Percentiles rank a stretch among this genome's conserved stretches.
These are phyloP conservation scores for Caenorhabditis imperialis DNA, from an alignment of 2,888 invertebrate genomes.

Conservation along the genomic window DNA sequence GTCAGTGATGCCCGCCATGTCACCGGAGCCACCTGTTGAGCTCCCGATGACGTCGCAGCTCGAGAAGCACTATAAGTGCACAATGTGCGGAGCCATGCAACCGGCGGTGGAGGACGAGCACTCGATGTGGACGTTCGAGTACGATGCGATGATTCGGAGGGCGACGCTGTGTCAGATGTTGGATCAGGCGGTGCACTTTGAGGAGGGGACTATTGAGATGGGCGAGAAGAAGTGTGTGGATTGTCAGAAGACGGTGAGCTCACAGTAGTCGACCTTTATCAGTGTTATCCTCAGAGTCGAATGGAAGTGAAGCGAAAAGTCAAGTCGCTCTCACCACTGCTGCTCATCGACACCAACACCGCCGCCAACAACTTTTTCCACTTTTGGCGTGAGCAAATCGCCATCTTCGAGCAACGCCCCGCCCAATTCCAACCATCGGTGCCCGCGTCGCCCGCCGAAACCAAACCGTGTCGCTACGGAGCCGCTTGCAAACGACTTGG, in stretches of 20 bases:
- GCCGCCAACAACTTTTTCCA: conserved; percentile 19
- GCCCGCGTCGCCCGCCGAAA: conserved; percentile 22
- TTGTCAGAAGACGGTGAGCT: conserved; percentile 1
- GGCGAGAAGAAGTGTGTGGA: too few species aligned
- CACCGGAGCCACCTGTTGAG: too few species aligned
- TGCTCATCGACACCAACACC: conserved; percentile 59
- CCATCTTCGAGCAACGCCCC: conserved; percentile 29
- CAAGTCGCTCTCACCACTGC: conserved; percentile 48
- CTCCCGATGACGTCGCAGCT: too few species aligned
- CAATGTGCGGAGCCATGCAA: too few species aligned
- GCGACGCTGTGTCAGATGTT: conserved; percentile 56
- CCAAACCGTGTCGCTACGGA: conserved; percentile 45
- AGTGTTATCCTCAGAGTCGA: conserved; percentile 30
- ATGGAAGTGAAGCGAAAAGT: conserved; percentile 58
- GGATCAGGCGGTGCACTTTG: conserved; percentile 60
- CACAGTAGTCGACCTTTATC: not conserved
- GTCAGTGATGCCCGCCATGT: too few species aligned
- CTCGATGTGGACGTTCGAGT: too few species aligned
- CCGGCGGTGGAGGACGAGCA: too few species aligned
- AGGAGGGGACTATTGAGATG: not conserved
- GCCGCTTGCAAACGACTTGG: conserved; percentile 28
- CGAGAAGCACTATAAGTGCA: too few species aligned
- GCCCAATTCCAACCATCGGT: conserved; percentile 10
- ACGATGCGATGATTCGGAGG: not conserved
- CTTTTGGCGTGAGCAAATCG: conserved; percentile 59